These are phyloP conservation scores for Arctopsyche grandis DNA, from an alignment of 1,140 invertebrate species.

Conservation along the genomic window DNA sequence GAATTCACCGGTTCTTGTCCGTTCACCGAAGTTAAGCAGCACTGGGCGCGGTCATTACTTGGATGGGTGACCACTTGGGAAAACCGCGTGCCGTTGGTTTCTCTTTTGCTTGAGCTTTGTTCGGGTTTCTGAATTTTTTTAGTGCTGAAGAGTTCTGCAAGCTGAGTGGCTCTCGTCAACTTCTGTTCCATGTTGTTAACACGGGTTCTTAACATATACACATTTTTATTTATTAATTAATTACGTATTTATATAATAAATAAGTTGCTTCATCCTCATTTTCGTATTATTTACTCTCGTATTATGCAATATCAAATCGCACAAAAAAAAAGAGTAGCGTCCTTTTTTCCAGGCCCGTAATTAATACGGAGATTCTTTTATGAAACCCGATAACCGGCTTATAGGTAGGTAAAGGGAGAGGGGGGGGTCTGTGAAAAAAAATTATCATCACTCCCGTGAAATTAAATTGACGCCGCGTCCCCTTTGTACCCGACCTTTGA, in stretches of 20 bases:
- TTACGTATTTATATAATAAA: no score
- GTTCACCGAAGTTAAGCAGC: slow-evolving; percentile 53
- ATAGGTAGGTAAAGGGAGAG: neutral
- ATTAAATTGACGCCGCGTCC: slow-evolving; percentile 13
- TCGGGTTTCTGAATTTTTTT: no score
- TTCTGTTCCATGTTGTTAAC: no score
- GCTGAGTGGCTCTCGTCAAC: no score
- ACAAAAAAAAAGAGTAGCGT: neutral
- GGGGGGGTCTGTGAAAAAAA: neutral
- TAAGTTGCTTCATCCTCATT: no score
- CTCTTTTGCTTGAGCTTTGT: no score
- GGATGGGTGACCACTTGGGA: slow-evolving; percentile 50
- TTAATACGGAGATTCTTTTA: slow-evolving; percentile 17
- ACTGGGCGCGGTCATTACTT: slow-evolving; percentile 46
- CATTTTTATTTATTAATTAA: no score
- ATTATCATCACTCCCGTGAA: slow-evolving; percentile 11
- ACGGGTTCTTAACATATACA: no score
- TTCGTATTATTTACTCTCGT: neutral
- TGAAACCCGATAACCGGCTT: slow-evolving; percentile 19
- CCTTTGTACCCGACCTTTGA: slow-evolving; percentile 13
- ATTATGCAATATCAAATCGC: neutral
- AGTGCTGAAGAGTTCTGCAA: no score
- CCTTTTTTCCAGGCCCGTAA: neutral
- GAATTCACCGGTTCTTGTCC: slow-evolving; percentile 53
- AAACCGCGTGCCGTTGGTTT: slow-evolving; percentile 46